These are phyloP conservation scores for Cydia fagiglandana DNA, from an alignment of 1,140 invertebrate genomes.

Conservation along the genomic window DNA sequence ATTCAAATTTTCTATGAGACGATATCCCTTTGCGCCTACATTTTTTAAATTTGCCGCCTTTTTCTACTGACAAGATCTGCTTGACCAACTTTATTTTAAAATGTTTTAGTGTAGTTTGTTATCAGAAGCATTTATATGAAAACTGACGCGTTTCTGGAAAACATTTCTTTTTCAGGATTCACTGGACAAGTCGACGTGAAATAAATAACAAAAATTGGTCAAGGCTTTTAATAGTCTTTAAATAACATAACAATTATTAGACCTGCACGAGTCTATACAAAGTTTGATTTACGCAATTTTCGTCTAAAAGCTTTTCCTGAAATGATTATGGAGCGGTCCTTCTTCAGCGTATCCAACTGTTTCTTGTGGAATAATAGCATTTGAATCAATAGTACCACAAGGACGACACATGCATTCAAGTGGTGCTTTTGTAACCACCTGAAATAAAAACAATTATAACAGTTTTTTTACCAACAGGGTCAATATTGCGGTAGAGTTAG, in stretches of 20 bases:
- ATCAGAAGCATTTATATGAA: no score
- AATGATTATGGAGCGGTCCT: slow-evolving; percentile 86
- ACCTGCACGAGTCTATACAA: neutral
- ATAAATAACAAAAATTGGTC: slow-evolving; percentile 40
- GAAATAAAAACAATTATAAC: slow-evolving; percentile 42
- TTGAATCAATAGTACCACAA: slow-evolving; percentile 93
- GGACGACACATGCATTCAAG: slow-evolving; percentile 96
- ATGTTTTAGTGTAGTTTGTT: no score
- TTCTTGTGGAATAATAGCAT: slow-evolving; percentile 92
- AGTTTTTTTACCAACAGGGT: neutral
- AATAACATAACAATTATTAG: slow-evolving; percentile 12
- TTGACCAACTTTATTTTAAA: no score
- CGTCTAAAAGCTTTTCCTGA: slow-evolving; percentile 70
- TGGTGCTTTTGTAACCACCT: slow-evolving; percentile 94
- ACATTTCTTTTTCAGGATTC: no score
- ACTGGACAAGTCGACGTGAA: neutral
- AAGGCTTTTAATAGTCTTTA: slow-evolving; percentile 44
- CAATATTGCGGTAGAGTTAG: neutral
- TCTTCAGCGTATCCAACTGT: slow-evolving; percentile 92
- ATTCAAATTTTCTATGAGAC: no score
- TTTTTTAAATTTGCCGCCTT: no score
- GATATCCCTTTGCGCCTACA: no score
- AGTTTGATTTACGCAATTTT: neutral
- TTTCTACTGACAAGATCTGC: no score
- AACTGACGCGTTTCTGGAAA: neutral